phyloP scores from a whole-genome alignment of 1,140 invertebrate species.

The Drosophila bifasciata region DNA sequence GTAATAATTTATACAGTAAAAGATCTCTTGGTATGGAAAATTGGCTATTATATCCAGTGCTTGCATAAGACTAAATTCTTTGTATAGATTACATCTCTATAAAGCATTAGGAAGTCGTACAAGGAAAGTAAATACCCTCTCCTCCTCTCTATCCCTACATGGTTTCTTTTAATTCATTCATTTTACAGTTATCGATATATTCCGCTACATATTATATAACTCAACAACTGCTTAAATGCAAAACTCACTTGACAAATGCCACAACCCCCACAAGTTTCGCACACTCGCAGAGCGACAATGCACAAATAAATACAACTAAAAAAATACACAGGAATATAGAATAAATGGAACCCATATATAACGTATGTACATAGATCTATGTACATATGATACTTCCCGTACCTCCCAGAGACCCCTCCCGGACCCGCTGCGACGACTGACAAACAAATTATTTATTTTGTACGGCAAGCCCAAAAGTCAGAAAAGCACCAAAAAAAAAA shows the following conservation, averaged over 20 bases:
- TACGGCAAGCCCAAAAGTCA: slow-evolving; percentile 52
- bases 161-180: no score
- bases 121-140: no score
- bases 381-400: slow-evolving; percentile 3
- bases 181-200: no score
- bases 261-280: slow-evolving; percentile 16
- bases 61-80: background rate
- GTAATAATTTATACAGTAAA: no score
- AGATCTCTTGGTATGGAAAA: background rate
- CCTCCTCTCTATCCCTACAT: no score
- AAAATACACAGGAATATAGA: slow-evolving; percentile 8
- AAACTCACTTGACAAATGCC: slow-evolving; percentile 31
- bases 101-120: no score
- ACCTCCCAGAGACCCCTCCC: slow-evolving; percentile 10
- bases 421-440: slow-evolving; percentile 19
- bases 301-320: slow-evolving; percentile 45
- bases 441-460: slow-evolving; percentile 80
- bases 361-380: slow-evolving; percentile 35
- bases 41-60: no score
- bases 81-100: background rate
- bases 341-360: slow-evolving; percentile 28
- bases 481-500: slow-evolving; percentile 13
- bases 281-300: slow-evolving; percentile 44
- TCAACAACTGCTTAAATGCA: slow-evolving; percentile 12
- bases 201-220: slow-evolving; percentile 12